These are phyloP conservation scores for Galaxias olidus DNA, from an alignment of 2,797 vertebrate genomes.

Conservation along the genomic window DNA sequence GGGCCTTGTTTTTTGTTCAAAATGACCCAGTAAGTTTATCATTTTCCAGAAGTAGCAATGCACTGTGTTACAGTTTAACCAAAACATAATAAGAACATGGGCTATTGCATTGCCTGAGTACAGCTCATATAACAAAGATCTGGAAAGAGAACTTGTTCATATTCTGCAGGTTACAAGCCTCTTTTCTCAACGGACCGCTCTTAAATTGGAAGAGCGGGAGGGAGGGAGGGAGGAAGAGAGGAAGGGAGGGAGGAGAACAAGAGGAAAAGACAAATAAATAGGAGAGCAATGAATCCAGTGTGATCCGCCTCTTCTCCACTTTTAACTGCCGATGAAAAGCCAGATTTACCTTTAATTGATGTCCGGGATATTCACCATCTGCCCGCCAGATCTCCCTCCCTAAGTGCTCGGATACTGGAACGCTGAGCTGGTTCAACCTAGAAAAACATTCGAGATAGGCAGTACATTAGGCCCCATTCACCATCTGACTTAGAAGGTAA, in stretches of 20 bases:
- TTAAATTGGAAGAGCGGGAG: slow-evolving; percentile 29
- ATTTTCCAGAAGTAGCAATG: too few species aligned
- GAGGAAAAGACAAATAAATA: slow-evolving; percentile 64
- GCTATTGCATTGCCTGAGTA: not conserved
- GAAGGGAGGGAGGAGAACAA: not conserved
- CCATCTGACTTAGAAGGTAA: slow-evolving; percentile 63
- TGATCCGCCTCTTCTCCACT: slow-evolving; percentile 52
- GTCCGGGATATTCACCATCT: slow-evolving; percentile 70
- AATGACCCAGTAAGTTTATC: too few species aligned
- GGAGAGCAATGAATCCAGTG: slow-evolving; percentile 59
- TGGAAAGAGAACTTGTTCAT: not conserved
- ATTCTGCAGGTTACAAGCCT: not conserved
- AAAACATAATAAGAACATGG: too few species aligned
- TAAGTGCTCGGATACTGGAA: slow-evolving; percentile 58
- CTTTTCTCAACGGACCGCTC: slow-evolving; percentile 18
- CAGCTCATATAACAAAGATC: not conserved
- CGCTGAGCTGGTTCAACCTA: slow-evolving; percentile 65
- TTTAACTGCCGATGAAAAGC: slow-evolving; percentile 66
- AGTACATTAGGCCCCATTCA: slow-evolving; percentile 63
- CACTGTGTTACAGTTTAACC: too few species aligned
- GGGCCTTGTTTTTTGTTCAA: too few species aligned
- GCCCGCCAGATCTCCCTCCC: slow-evolving; percentile 64
- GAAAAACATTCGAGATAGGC: slow-evolving; percentile 62
- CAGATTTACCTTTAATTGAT: slow-evolving; percentile 73
- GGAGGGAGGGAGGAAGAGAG: not conserved